Base-by-base conservation (phyloP, 2,113 vertebrate species). In the Microcebus jonahi region DNA sequence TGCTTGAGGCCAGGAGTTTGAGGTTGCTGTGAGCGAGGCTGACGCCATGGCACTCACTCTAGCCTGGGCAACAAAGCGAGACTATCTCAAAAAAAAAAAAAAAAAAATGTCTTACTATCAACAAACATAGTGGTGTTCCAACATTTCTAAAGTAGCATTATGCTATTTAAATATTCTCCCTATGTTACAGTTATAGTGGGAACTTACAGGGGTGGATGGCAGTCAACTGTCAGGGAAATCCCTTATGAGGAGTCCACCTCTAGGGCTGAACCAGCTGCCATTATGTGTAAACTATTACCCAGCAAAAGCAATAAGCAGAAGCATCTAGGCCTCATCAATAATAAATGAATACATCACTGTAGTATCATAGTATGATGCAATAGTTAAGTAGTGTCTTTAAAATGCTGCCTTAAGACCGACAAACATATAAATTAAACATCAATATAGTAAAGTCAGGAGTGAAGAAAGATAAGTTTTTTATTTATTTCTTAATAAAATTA, bases 381-480 rank as follows among this genome's bases (percentile, higher is more conserved):
- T 53, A 73, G 15, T 13, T 45, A 82, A 81, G 14, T 34, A 34
- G 48, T 8, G 48, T 13, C 61, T 86, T 55, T 75, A 80, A 88
- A 88, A 39, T 53, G 15, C 8, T 50, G 7, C 39, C 86, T 48
- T n/a, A 61, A 68, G 12, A 18, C 3, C 17, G 34, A 31, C 25
- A 42, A 65, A 29, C 12, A 59, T 3, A 70, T 10, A 76, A 25
- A 53, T 18, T 53, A 90, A 59, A 80, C 8, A 80, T 53, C 21
- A 55, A n/a, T 8, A n/a, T 27, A 23, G n/a, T 57, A 85, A 76
- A 59, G 31, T 71, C 55, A 91, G 53, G 68, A 76, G 9, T 23
- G 17, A 67, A 87, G 27, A 95, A 84, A 93, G 15, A 48, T 59
- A 81, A 75, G 6, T 76, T 29, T 18, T 83, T 15, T 93, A 39